Base-by-base conservation (phyloP, 2,888 invertebrate species). In the Nephrocerus scutellatus region DNA sequence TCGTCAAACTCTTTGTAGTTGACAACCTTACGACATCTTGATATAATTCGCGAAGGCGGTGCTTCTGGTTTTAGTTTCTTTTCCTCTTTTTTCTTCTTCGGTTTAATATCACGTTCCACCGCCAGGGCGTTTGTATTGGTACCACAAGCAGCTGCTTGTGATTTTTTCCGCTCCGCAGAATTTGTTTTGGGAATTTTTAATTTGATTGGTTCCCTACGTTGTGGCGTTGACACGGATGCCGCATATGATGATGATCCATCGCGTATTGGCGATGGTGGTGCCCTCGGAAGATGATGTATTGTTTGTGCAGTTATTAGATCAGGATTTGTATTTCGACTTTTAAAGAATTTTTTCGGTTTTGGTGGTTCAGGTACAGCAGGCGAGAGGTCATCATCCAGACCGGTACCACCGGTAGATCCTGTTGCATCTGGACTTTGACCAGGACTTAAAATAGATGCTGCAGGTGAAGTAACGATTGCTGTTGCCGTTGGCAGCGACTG, bases 311-410 rank as follows among this genome's bases (percentile, higher is more conserved):
- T 55, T 30, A 60, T 60, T 42, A 74, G 74, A 4, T 74, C 70
- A 49, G 79, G 78, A 14, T 78, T 60, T 7, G 64, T 74, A 67
- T 84, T 86, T 35, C 85, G 80, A 59, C 87, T 88, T 62, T 90
- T 90, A 63, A 90, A 90, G 67, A 90, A 90, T 63, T 90, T 90
- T 62, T 88, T 85, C 29, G 89, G 89, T 63, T 87, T 86, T 53
- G 77, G 76, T 50, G 77, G 60, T 32, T 66, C 68, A 37, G 57
- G 59, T 37, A 60, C 52, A 23, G 60, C 53, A 6, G 59, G 53
- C 1, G 59, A 60, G 37, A 59, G 54, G 44, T 64, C 66, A 30
- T 63, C 62, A 22, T 66, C 65, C 34, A 62, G 46, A 35, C 9
- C 15, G 15, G n/a, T 9, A 7, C 16, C 15, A 26, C 19, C 1